Percentiles rank a stretch among this genome's conserved stretches.
Conservation (phyloP, 2,113 vertebrate species). For the Irena cyanogastra region DNA sequence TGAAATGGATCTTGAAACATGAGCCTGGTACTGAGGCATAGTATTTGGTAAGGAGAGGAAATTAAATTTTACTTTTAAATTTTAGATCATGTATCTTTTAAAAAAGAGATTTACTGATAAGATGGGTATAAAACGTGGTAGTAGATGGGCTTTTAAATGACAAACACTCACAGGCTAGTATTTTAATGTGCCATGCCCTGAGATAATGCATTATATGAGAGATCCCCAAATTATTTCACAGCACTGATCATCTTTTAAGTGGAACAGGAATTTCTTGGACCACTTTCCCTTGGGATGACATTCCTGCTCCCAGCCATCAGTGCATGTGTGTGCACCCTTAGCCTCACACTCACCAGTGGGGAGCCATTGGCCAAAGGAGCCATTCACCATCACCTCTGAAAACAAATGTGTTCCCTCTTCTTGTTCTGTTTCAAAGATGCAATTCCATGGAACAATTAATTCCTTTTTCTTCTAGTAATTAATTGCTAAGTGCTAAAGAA, state of each 20-base stretch:
- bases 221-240: not conserved
- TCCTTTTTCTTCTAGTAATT: conserved; percentile 24
- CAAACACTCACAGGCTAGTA: not conserved
- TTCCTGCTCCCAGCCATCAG: not conserved
- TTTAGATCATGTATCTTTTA: not conserved
- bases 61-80: conserved; percentile 74
- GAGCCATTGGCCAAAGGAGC: not conserved
- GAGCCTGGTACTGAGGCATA: not conserved
- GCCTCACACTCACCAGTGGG: not conserved
- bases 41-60: conserved; percentile 9
- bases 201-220: not conserved
- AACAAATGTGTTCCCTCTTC: not conserved
- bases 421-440: not conserved
- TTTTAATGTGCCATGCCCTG: not conserved
- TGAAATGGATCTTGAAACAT: conserved; percentile 26
- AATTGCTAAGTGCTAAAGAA: conserved; percentile 38
- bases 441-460: not conserved
- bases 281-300: not conserved
- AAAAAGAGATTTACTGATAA: conserved; percentile 18
- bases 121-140: not conserved
- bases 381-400: not conserved
- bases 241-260: not conserved
- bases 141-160: not conserved
- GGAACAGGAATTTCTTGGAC: not conserved
- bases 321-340: not conserved